Evolutionary conservation across 2,888 invertebrate species (phyloP).

Genomic region (Drosophila neonasuta): DNA sequence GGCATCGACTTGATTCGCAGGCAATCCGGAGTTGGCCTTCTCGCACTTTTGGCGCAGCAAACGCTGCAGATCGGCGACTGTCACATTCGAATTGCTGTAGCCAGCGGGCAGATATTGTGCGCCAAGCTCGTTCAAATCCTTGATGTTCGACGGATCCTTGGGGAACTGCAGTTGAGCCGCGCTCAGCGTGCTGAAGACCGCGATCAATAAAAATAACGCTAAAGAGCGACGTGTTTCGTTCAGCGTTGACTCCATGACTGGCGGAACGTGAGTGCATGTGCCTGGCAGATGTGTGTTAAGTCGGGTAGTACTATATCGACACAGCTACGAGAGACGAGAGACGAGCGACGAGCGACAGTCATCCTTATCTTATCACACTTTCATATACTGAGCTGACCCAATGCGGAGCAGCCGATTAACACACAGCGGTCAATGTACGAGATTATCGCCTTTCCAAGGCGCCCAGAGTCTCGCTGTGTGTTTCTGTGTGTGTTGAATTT

Average conservation of each 20-base stretch:
- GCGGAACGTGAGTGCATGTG: too few species aligned
- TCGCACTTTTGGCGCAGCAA: slow-evolving; percentile 86
- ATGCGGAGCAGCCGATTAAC: slow-evolving; percentile 18
- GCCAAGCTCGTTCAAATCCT: slow-evolving; percentile 55
- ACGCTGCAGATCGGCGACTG: slow-evolving; percentile 83
- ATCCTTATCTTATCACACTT: slow-evolving; percentile 42
- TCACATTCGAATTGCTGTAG: slow-evolving; percentile 51
- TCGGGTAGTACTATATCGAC: too few species aligned
- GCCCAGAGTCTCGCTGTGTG: not conserved
- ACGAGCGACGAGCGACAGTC: not conserved
- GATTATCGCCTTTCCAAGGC: slow-evolving; percentile 29
- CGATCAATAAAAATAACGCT: slow-evolving; percentile 13
- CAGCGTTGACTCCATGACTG: slow-evolving; percentile 55
- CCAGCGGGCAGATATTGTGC: slow-evolving; percentile 64
- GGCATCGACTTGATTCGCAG: slow-evolving; percentile 31
- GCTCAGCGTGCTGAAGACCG: slow-evolving; percentile 19
- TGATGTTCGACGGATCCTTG: slow-evolving; percentile 29
- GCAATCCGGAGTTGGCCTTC: slow-evolving; percentile 84
- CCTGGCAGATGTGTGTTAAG: too few species aligned
- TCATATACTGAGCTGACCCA: slow-evolving; percentile 14
- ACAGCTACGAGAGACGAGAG: too few species aligned
- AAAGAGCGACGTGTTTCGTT: slow-evolving; percentile 33
- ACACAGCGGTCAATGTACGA: slow-evolving; percentile 43
- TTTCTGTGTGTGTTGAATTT: not conserved
- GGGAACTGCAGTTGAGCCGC: slow-evolving; percentile 32